These are phyloP conservation scores for Maniola jurtina DNA, from an alignment of 1,140 invertebrate species.

Conservation along the genomic window DNA sequence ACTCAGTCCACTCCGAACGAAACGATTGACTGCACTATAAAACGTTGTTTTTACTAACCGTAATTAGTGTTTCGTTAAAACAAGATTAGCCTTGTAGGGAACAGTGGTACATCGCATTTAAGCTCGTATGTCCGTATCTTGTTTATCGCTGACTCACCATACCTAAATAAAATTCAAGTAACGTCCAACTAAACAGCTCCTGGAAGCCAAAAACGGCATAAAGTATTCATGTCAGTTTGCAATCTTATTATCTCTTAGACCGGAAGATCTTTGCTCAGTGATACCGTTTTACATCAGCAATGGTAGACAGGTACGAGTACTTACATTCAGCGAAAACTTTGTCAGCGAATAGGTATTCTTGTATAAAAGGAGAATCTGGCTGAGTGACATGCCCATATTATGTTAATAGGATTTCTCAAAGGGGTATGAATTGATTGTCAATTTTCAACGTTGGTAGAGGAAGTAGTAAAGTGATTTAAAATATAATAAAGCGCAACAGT, in stretches of 20 bases:
- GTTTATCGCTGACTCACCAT: slow-evolving; percentile 38
- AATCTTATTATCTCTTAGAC: slow-evolving; percentile 46
- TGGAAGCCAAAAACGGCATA: slow-evolving; percentile 53
- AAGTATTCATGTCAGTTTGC: slow-evolving; percentile 53
- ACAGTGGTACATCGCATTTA: slow-evolving; percentile 28
- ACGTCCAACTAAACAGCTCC: slow-evolving; percentile 54
- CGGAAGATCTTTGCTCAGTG: slow-evolving; percentile 34
- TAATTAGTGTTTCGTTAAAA: slow-evolving; percentile 59
- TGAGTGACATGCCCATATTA: too few relatives aligned
- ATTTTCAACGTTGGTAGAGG: too few relatives aligned
- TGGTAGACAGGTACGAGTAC: not conserved
- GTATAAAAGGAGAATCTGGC: too few relatives aligned
- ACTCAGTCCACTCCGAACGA: slow-evolving; percentile 53
- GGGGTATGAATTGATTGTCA: too few relatives aligned
- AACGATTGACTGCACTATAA: slow-evolving; percentile 62
- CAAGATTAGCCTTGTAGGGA: slow-evolving; percentile 40
- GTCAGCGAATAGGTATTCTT: not conserved
- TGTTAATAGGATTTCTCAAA: too few relatives aligned
- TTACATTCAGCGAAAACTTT: not conserved
- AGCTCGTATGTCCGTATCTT: slow-evolving; percentile 11
- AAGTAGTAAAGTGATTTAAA: not conserved
- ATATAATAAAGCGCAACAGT: not conserved
- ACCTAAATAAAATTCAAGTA: slow-evolving; percentile 53
- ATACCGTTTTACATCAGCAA: slow-evolving; percentile 25
- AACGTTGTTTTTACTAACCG: slow-evolving; percentile 61